Conservation (phyloP, 2,797 vertebrate species). For the Pantherophis vulpinus region DNA sequence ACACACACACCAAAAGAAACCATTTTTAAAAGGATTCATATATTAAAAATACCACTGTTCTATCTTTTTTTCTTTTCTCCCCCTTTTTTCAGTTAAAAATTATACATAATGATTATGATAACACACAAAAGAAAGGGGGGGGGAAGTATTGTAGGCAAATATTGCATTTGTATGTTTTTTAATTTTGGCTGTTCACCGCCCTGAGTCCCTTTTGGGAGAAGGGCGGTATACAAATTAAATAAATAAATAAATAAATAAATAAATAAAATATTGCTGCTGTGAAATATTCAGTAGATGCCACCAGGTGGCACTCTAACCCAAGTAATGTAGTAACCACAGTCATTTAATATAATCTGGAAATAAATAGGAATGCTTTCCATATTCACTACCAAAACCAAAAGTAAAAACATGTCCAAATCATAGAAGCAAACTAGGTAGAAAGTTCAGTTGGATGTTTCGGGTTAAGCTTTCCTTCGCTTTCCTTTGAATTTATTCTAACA, state of each 20-base stretch:
- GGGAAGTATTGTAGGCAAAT: background rate
- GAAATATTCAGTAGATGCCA: background rate
- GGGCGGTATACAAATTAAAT: no score
- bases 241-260: no score
- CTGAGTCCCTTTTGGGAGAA: no score
- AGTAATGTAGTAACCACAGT: background rate
- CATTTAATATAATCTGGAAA: background rate
- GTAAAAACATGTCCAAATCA: background rate
- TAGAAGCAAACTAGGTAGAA: background rate
- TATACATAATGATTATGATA: background rate
- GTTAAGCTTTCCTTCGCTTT: background rate
- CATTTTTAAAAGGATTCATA: background rate
- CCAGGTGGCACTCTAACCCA: background rate
- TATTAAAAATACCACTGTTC: background rate
- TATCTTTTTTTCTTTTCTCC: background rate
- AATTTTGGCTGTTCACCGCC: no score
- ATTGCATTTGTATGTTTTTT: no score
- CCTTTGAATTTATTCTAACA: background rate
- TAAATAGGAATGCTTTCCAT: background rate
- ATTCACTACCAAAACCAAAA: background rate
- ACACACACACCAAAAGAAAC: background rate
- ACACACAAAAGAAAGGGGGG: fast-evolving
- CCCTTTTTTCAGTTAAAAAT: background rate
- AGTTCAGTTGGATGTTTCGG: background rate
- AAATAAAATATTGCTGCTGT: background rate